Base-by-base conservation (phyloP, 2,888 invertebrate genomes). In the Apeira syringaria region DNA sequence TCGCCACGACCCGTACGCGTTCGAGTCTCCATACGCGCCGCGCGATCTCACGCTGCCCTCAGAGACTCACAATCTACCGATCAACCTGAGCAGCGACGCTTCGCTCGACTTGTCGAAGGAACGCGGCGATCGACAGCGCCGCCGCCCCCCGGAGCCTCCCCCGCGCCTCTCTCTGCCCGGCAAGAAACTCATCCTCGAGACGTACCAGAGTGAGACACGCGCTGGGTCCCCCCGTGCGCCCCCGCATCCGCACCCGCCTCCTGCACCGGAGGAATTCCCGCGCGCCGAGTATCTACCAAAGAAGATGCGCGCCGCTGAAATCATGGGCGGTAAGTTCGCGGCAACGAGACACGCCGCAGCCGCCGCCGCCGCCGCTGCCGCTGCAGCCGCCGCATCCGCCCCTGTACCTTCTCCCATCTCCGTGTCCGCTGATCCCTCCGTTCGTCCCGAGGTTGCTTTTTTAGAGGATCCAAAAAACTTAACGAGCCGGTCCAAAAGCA, bases 381-480 rank as follows among this genome's bases (percentile, higher is more conserved):
- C 72, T 36, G n/a, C n/a, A n/a, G 45, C 73, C 33, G 18, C 51
- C 65, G 11, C 56, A 0, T 5, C 32, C 37, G 9, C 58, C 29
- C 51, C 63, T 32, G 36, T 71, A 35, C 56, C 71, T 37, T 43
- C 73, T 41, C 56, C 69, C 47, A 34, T 64, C 34, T 44, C 26
- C 26, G 26, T 61, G 46, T 43, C 49, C 39, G 51, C 53, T 30
- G 68, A 65, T 26, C 49, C 68, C 42, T 56, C 78, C 48, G 59
- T 59, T 58, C 81, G 79, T 62, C 58, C 81, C 52, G 81, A 81
- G 68, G 74, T 64, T 69, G 80, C 82, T 86, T 87, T 88, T 88
- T 89, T 89, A 86, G 86, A 87, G 81, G 88, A 87, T 86, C 80
- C 88, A 89, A 89, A 88, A 88, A 89, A 89, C 88, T 87, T 83